phyloP scores from a whole-genome alignment of 2,888 invertebrate genomes.

The Metopia argyrocephala region DNA sequence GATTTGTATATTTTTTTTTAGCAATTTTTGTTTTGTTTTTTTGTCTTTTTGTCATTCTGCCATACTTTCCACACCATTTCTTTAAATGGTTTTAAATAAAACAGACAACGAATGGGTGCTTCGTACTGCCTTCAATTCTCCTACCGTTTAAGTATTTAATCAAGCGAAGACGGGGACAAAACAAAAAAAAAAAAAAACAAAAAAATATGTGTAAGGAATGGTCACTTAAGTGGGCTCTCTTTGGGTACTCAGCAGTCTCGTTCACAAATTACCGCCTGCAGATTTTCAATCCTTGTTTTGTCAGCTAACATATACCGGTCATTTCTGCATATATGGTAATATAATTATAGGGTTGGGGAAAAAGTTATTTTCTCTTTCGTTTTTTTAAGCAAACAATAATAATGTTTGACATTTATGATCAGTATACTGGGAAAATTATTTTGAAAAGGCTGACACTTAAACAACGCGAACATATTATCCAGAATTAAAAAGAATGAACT shows the following conservation, averaged over 20 bases:
- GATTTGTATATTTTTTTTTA: background rate
- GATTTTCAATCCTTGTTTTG: conserved; percentile 29
- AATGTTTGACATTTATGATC: no score
- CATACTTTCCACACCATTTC: conserved; percentile 52
- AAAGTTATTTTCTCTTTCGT: background rate
- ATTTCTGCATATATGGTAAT: background rate
- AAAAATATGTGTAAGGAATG: conserved; percentile 4
- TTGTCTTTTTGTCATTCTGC: background rate
- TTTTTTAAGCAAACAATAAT: no score
- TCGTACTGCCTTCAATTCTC: background rate
- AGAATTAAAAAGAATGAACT: no score
- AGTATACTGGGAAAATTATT: no score
- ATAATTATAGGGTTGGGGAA: background rate
- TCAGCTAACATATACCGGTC: background rate
- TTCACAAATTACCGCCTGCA: conserved; percentile 61
- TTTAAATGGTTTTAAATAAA: conserved; percentile 26
- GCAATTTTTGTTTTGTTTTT: background rate
- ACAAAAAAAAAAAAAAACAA: background rate
- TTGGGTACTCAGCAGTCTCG: conserved; percentile 31
- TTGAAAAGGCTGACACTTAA: no score
- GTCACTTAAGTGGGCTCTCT: conserved; percentile 33
- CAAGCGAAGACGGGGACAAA: background rate
- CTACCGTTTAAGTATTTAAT: conserved; percentile 9
- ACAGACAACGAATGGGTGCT: conserved; percentile 58
- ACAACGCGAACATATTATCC: no score